phyloP scores from a whole-genome alignment of 2,113 vertebrate genomes.

The Paedocypris sp. region DNA sequence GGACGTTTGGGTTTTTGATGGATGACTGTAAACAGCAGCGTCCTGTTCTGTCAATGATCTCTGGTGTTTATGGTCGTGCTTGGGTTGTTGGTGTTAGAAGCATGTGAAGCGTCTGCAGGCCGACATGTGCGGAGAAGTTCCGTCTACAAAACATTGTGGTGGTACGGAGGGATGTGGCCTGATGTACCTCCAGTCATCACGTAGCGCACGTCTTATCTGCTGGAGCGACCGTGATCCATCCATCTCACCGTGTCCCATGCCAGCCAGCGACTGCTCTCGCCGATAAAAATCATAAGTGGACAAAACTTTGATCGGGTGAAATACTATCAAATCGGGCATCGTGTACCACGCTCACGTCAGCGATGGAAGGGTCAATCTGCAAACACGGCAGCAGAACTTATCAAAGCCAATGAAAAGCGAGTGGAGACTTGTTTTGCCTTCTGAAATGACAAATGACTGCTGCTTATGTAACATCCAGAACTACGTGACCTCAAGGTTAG shows the following conservation, averaged over 20 bases:
- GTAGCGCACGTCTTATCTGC: not conserved
- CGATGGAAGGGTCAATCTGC: slow-evolving; percentile 1
- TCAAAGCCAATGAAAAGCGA: not conserved
- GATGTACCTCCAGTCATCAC: not conserved
- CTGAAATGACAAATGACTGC: not conserved
- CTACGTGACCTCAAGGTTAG: too few relatives aligned
- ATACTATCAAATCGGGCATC: not conserved
- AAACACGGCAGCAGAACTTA: not conserved
- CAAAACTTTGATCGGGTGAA: slow-evolving; percentile 1
- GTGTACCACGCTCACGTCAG: not conserved
- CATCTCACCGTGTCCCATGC: too few relatives aligned
- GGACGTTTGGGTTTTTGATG: not conserved
- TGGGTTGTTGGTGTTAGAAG: slow-evolving; percentile 7
- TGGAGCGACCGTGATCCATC: not conserved
- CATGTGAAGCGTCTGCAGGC: not conserved
- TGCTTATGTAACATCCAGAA: not conserved
- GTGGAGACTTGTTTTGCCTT: not conserved
- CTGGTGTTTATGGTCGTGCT: slow-evolving; percentile 4
- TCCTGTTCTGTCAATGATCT: not conserved
- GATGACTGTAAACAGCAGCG: not conserved
- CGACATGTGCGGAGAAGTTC: not conserved
- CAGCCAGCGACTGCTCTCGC: too few relatives aligned
- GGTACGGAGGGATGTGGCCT: slow-evolving; percentile 6
- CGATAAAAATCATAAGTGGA: not conserved
- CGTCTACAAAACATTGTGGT: slow-evolving; percentile 4